phyloP scores from a whole-genome alignment of 2,797 vertebrate genomes.

The Petrocephalus schoutedeni region DNA sequence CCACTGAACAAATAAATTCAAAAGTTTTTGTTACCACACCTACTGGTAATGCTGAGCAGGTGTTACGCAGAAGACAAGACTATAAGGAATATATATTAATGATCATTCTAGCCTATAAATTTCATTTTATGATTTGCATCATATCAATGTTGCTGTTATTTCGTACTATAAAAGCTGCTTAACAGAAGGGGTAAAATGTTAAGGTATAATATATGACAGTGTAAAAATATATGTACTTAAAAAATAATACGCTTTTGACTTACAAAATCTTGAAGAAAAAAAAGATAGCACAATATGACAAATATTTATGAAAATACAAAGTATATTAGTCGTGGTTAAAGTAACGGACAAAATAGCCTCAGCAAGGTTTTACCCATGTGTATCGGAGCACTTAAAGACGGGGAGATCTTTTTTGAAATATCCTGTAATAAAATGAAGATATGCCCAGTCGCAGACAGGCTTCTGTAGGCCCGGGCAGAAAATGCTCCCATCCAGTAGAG shows the following conservation, averaged over 20 bases:
- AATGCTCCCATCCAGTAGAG: neutral
- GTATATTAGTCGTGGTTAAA: neutral
- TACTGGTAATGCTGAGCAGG: neutral
- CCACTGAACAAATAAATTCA: neutral
- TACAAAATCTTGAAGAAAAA: neutral
- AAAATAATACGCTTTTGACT: neutral
- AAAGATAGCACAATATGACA: neutral
- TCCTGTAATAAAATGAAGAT: neutral
- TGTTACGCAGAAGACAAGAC: neutral
- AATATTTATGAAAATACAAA: neutral
- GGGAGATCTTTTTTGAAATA: neutral
- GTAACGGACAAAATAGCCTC: neutral
- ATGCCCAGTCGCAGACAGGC: neutral
- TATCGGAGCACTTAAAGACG: neutral
- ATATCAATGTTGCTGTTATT: neutral
- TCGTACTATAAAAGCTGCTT: neutral
- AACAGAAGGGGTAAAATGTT: neutral
- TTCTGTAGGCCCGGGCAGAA: neutral
- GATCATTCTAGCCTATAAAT: neutral
- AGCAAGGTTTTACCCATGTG: neutral
- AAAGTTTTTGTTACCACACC: neutral
- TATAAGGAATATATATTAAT: neutral
- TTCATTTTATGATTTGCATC: too few species aligned
- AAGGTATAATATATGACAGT: neutral
- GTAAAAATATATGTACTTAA: neutral